Base-by-base conservation (phyloP, 2,797 vertebrate genomes). In the Pyrocephalus nanus region DNA sequence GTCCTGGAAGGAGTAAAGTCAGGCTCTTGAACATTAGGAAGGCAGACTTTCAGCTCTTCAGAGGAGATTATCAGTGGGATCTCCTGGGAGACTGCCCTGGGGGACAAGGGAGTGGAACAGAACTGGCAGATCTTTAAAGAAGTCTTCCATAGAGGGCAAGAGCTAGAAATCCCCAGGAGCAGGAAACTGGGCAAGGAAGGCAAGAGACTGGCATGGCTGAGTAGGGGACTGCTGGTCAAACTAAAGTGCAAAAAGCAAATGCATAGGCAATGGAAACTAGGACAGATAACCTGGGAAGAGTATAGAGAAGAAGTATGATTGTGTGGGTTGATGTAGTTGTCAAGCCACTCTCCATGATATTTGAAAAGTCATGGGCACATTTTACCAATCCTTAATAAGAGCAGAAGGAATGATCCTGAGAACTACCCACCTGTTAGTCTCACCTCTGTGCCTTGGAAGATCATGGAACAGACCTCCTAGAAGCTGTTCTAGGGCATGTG, bases 371-470 rank as follows among this genome's bases (percentile, higher is more conserved):
- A 40, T 15, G 26, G 27, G 15, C 12, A 62, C 14, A 62, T 0
- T 36, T 8, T 17, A 82, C 0, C 23, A 7, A 50, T 25, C 27
- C 38, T 57, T 12, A 62, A 12, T 4, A 61, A 8, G 19, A 8
- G 15, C 8, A 51, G 50, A 57, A 69, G 64, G 0, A 0, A 70
- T 8, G 43, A 57, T 43, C 23, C 27, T 48, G 40, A 30, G 26
- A 48, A 34, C 18, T 10, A 23, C 3, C 0, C 0, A 29, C 23
- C 20, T 12, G 32, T 29, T 50, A 70, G 50, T 32, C 50, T 57
- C 71, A 64, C 27, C n/a, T 57, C 71, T 51, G 16, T 55, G 64
- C 50, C 64, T 45, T 36, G 26, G 42, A 42, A 55, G 27, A 25
- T 21, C 36, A 29, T 2, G 8, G 19, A 38, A 50, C 11, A 69